Conservation (phyloP, 2,888 invertebrate species). For the Trichopoda pennipes region DNA sequence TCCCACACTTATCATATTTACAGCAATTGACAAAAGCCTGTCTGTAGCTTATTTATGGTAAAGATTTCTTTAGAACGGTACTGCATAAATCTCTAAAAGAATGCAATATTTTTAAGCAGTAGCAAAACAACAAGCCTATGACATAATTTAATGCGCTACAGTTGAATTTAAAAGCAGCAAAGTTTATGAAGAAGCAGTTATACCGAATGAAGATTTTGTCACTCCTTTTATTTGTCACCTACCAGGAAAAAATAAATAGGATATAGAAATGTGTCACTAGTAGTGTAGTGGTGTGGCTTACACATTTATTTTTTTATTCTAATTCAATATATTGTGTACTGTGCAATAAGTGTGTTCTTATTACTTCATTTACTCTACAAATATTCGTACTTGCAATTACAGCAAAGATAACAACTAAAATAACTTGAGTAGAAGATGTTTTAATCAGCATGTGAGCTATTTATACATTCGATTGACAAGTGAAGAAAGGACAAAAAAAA, state of each 20-base stretch:
- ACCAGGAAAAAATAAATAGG: not conserved
- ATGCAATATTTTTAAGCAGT: not conserved
- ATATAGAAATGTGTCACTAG: not conserved
- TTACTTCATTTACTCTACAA: not conserved
- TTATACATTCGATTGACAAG: slow-evolving; percentile 16
- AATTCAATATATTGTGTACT: not conserved
- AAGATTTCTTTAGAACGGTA: slow-evolving; percentile 4
- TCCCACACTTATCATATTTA: slow-evolving; percentile 58
- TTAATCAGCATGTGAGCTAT: slow-evolving; percentile 53
- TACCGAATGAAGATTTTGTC: not conserved
- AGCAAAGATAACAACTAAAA: slow-evolving; percentile 18
- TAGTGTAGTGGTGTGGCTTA: too few relatives aligned
- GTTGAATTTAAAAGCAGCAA: not conserved
- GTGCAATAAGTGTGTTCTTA: not conserved
- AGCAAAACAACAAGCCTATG: not conserved
- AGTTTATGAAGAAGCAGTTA: not conserved
- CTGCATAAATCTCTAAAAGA: not conserved
- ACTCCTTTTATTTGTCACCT: not conserved
- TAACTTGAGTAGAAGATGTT: slow-evolving; percentile 39
- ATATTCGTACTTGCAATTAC: not conserved
- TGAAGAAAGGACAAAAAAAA: too few relatives aligned
- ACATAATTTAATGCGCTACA: slow-evolving; percentile 16
- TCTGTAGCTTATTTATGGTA: slow-evolving; percentile 20
- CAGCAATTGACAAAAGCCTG: slow-evolving; percentile 31
- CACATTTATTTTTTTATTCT: not conserved